Base-by-base conservation (phyloP, 2,888 invertebrate genomes). In the Rotaria socialis region DNA sequence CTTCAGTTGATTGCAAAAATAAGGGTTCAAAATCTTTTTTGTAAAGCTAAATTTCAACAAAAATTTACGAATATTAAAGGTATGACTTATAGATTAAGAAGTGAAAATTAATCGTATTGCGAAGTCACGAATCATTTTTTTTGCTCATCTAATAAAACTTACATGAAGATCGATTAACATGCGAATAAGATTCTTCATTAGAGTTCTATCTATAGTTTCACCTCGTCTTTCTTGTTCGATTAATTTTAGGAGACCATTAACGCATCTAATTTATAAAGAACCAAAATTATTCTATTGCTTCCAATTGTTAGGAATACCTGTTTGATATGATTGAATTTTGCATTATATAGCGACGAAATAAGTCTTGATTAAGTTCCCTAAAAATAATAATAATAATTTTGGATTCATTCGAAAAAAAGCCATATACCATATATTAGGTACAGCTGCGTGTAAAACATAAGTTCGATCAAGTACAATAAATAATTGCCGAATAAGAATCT, bases 401-500 rank as follows among this genome's bases (percentile, higher is more conserved):
- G 8, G 5, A 8, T 50, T 50, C 10, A 50, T 50, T 50, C 50
- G 14, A 4, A 11, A 11, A 19, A 7, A 35, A 35, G 19, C 4
- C 92, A 35, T 35, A 35, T 92, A 96, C 97, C 99, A 99, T 91
- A 99, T 96, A 86, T 98, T 97, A 89, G 95, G 94, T 90, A 98
- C 95, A 88, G 96, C 95, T 92, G 96, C 96, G 91, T 97, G 97
- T 87, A 98, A 92, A 74, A 98, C 96, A 92, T 97, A 98, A 67
- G 97, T 97, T 89, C 98, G 94, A 92, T 99, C 98, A 89, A 99
- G 93, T 91, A 96, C 97, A 85, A 98, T 93, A 92, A 99, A 99
- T 92, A 99, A 97, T 92, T 97, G 97, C 88, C 98, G 93, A 88
- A 98, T 97, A 97, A 98, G 97, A 88, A 97, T 96, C 92, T 92